phyloP scores from a whole-genome alignment of 2,888 invertebrate genomes.

The Euclidia mi region DNA sequence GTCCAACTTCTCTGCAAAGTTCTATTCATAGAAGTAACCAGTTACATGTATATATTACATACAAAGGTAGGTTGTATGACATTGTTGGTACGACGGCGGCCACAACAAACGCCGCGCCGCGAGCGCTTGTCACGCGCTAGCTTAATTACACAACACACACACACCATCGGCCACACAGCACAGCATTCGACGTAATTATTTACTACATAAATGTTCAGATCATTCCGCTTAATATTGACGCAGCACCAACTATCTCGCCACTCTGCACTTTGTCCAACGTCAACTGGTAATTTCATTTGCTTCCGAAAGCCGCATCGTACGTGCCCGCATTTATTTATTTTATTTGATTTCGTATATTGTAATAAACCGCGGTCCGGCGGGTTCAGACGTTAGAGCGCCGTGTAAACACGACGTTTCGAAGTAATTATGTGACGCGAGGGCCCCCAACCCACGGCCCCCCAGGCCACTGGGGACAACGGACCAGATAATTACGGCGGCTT shows the following conservation, averaged over 20 bases:
- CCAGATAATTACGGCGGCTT: slow-evolving; percentile 19
- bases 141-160: no score
- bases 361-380: slow-evolving; percentile 17
- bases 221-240: slow-evolving; percentile 17
- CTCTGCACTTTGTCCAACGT: slow-evolving; percentile 29
- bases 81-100: no score
- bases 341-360: slow-evolving; percentile 40
- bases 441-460: background rate
- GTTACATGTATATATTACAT: no score
- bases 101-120: no score
- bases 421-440: slow-evolving; percentile 9
- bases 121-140: no score
- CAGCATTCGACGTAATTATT: no score
- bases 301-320: slow-evolving; percentile 18
- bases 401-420: slow-evolving; percentile 11
- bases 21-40: no score
- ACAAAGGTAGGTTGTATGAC: no score
- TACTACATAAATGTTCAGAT: background rate
- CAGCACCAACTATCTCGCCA: slow-evolving; percentile 25
- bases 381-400: background rate
- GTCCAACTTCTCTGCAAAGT: no score
- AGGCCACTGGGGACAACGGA: background rate
- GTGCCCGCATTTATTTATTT: slow-evolving; percentile 25
- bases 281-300: slow-evolving; percentile 37
- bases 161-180: no score